These are phyloP conservation scores for Arrhopalites spinosus DNA, from an alignment of 2,888 invertebrate species.

Conservation along the genomic window DNA sequence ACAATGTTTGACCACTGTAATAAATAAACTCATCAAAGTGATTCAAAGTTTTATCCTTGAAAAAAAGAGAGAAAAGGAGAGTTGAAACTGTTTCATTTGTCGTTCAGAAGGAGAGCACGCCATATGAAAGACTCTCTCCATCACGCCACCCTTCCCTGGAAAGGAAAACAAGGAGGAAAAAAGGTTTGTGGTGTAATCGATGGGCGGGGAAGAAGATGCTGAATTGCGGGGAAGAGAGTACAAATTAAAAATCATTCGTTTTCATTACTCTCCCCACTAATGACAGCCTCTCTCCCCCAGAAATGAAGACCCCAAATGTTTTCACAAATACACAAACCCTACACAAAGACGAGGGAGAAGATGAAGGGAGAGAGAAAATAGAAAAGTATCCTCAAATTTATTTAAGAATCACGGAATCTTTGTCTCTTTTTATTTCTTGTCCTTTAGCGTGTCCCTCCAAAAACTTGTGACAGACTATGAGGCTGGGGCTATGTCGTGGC, in stretches of 20 bases:
- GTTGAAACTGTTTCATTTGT: too few relatives aligned
- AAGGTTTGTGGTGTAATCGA: neutral
- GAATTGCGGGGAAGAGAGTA: conserved; percentile 8
- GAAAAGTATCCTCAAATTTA: too few relatives aligned
- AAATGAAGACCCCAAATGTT: neutral
- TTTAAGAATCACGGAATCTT: too few relatives aligned
- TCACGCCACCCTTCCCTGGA: neutral
- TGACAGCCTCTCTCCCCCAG: neutral
- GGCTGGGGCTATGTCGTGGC: neutral
- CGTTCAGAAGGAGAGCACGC: neutral
- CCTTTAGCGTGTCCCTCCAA: too few relatives aligned
- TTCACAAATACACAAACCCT: too few relatives aligned
- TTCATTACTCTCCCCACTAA: conserved; percentile 29
- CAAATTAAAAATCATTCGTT: conserved; percentile 32
- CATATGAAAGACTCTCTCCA: neutral
- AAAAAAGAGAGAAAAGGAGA: too few relatives aligned
- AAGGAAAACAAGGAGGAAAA: neutral
- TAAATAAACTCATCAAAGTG: neutral
- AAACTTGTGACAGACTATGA: too few relatives aligned
- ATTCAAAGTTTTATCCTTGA: too few relatives aligned
- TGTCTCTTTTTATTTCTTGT: too few relatives aligned
- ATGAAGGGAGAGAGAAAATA: too few relatives aligned
- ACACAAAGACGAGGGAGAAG: too few relatives aligned
- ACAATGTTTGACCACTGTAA: neutral
- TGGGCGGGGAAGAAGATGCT: neutral